These are phyloP conservation scores for Limulus polyphemus DNA, from an alignment of 2,888 invertebrate genomes.

Conservation along the genomic window DNA sequence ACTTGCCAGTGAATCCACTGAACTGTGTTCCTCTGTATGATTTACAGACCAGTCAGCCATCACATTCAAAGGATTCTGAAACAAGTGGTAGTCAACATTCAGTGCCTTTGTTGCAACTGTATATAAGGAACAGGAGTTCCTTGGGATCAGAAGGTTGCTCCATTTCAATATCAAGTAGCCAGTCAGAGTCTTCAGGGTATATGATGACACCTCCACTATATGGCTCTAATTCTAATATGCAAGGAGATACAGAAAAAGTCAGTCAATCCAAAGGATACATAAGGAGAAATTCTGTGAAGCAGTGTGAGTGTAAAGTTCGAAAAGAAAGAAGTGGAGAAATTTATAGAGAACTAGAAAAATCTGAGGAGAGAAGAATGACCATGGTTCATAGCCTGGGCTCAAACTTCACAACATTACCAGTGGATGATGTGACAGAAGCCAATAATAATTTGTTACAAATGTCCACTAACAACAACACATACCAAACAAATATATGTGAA, in stretches of 20 bases:
- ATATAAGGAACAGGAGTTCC: conserved; percentile 28
- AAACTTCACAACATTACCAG: no score
- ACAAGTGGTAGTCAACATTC: conserved; percentile 19
- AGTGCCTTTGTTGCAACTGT: conserved; percentile 22
- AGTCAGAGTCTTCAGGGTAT: conserved; percentile 16
- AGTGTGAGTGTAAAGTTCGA: background rate
- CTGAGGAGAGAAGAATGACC: background rate
- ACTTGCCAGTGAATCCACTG: background rate
- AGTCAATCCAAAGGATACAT: background rate
- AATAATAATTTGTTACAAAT: conserved; percentile 21
- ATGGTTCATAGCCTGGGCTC: no score
- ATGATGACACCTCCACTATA: no score
- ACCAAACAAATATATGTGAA: conserved; percentile 6
- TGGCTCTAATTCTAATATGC: no score
- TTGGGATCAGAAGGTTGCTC: conserved; percentile 2
- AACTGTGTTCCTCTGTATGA: conserved; percentile 31
- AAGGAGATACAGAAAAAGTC: background rate
- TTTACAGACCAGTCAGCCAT: conserved; percentile 31
- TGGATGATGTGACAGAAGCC: conserved; percentile 7
- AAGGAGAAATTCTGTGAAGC: background rate
- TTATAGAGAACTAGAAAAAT: background rate
- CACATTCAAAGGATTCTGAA: conserved; percentile 24
- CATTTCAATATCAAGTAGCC: conserved; percentile 13
- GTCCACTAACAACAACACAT: conserved; percentile 12
- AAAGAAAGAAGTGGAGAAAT: background rate